Conservation (phyloP, 2,888 invertebrate genomes). For the Dolichopus griseipennis region DNA sequence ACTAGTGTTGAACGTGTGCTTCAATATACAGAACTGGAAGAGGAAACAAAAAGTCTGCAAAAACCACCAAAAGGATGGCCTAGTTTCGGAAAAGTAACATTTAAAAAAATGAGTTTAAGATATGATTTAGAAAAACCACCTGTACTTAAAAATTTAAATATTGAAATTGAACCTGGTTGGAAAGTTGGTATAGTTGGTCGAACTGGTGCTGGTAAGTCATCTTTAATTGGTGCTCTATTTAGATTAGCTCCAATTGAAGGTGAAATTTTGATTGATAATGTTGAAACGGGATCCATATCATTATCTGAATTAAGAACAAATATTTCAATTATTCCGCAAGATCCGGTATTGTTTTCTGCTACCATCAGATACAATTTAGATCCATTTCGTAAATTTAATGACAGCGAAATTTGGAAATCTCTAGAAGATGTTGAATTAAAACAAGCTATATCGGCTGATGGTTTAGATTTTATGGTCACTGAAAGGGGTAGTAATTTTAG, state of each 20-base stretch:
- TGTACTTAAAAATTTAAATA: constrained; percentile 64
- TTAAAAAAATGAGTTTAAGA: constrained; percentile 50
- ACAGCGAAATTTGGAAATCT: constrained; percentile 38
- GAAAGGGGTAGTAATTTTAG: constrained; percentile 55
- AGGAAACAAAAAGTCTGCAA: constrained; percentile 44
- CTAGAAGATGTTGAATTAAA: constrained; percentile 47
- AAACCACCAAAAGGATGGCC: constrained; percentile 61
- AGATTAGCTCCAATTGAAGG: constrained; percentile 65
- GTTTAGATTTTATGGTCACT: constrained; percentile 48
- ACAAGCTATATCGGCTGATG: constrained; percentile 36
- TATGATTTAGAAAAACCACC: constrained; percentile 53
- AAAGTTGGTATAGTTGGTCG: constrained; percentile 75
- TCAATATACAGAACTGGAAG: constrained; percentile 60
- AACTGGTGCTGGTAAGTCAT: constrained; percentile 78
- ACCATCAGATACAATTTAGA: constrained; percentile 56
- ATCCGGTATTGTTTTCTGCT: constrained; percentile 51
- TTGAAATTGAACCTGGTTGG: constrained; percentile 55
- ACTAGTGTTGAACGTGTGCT: constrained; percentile 65
- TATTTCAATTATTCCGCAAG: constrained; percentile 52
- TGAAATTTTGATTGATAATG: constrained; percentile 60
- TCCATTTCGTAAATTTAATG: constrained; percentile 45
- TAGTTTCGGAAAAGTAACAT: constrained; percentile 49
- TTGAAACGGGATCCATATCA: constrained; percentile 49
- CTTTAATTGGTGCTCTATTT: constrained; percentile 68
- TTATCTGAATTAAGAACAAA: constrained; percentile 45